Evolutionary conservation across 2,113 vertebrate species (phyloP).

Genomic region (Phyllostomus hastatus): DNA sequence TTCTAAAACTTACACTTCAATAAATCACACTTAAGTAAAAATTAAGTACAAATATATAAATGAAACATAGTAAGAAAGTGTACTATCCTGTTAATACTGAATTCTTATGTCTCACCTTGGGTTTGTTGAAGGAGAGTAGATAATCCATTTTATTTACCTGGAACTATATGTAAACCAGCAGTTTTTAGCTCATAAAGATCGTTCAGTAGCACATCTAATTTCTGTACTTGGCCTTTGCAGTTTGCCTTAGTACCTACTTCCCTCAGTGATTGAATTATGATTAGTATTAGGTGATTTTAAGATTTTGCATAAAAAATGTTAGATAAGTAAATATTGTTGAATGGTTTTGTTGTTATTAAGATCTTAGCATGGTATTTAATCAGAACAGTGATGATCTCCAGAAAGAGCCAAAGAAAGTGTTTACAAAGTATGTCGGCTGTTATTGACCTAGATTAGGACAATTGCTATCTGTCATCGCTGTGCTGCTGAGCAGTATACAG

Average conservation of each 20-base stretch:
- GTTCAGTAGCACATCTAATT: background rate
- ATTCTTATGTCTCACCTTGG: background rate
- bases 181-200: background rate
- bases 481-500: background rate
- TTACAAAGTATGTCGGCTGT: constrained; percentile 42
- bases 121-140: background rate
- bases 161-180: background rate
- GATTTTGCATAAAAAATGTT: constrained; percentile 36
- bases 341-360: background rate
- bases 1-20: background rate
- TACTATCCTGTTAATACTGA: constrained; percentile 17
- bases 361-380: constrained; percentile 30
- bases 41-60: constrained; percentile 28
- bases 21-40: constrained; percentile 49
- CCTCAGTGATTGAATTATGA: constrained; percentile 15
- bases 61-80: background rate
- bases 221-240: constrained; percentile 15
- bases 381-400: constrained; percentile 45
- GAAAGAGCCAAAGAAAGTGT: constrained; percentile 46
- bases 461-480: background rate
- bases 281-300: constrained; percentile 27
- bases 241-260: constrained; percentile 38
- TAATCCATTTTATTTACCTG: background rate
- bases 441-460: constrained; percentile 52
- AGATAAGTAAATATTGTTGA: constrained; percentile 28